Conservation (phyloP, 53 echinoderm and acorn worm genomes). For the Holothuria scabra region DNA sequence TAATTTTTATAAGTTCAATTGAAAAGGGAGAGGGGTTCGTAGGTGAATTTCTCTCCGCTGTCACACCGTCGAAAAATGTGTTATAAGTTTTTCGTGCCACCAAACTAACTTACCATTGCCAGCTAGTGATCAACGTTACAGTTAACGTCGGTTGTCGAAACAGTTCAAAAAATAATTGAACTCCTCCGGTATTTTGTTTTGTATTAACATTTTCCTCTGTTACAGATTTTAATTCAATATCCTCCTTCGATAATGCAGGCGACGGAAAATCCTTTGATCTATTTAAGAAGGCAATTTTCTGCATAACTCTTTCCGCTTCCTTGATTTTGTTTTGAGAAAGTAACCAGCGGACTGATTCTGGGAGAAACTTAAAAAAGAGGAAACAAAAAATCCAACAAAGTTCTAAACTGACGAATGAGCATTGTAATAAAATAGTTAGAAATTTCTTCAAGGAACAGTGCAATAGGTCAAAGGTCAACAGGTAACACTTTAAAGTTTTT, state of each 20-base stretch:
- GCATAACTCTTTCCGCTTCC: slow-evolving; percentile 24
- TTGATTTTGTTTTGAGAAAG: slow-evolving; percentile 18
- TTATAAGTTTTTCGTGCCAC: too few species aligned
- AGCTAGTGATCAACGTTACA: background rate
- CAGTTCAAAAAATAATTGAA: background rate
- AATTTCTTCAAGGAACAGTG: too few species aligned
- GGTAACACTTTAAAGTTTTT: too few species aligned
- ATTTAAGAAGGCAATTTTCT: slow-evolving; percentile 29
- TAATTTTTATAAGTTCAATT: too few species aligned
- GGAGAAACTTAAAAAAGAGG: slow-evolving; percentile 22
- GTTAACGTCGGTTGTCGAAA: slow-evolving; percentile 4
- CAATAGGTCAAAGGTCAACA: too few species aligned
- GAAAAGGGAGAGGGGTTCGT: too few species aligned
- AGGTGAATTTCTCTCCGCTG: too few species aligned
- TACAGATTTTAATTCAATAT: background rate
- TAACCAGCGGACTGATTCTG: slow-evolving; percentile 49
- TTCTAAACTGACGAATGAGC: too few species aligned
- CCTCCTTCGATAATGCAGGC: background rate
- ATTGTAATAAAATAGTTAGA: too few species aligned
- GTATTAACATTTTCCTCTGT: background rate
- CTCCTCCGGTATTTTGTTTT: background rate
- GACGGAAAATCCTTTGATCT: background rate
- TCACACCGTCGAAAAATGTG: too few species aligned
- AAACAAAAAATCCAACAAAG: too few species aligned
- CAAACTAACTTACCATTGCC: background rate